phyloP scores from a whole-genome alignment of 2,797 vertebrate species.

The Betta splendens region DNA sequence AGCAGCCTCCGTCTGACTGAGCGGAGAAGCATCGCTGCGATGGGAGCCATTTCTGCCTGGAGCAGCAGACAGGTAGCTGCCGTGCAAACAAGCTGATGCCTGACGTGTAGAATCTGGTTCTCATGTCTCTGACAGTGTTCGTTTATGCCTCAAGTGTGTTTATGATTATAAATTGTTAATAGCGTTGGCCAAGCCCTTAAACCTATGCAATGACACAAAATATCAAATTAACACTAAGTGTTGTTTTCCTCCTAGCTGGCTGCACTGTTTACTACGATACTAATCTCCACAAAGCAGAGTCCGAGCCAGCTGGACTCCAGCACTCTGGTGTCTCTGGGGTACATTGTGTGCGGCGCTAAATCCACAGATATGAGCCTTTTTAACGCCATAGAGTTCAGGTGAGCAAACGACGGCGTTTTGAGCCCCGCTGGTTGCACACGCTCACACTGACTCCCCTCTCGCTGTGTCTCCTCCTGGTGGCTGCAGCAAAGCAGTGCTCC shows the following conservation, averaged over 20 bases:
- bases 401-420: conserved; percentile 21
- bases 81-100: neutral
- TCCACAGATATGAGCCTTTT: conserved; percentile 69
- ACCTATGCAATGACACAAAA: no score
- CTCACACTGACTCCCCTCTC: neutral
- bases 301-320: conserved; percentile 79
- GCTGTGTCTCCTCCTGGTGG: conserved; percentile 58
- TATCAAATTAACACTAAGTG: no score
- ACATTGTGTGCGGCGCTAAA: conserved; percentile 82
- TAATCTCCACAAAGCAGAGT: conserved; percentile 72
- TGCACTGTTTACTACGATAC: conserved; percentile 66
- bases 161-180: no score
- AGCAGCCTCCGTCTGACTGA: conserved; percentile 69
- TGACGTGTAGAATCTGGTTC: no score
- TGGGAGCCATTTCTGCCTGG: conserved; percentile 76
- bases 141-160: no score
- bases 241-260: conserved; percentile 66
- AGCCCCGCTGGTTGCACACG: neutral
- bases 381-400: conserved; percentile 84
- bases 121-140: no score
- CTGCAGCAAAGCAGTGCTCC: conserved; percentile 81
- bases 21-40: conserved; percentile 63
- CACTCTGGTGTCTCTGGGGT: conserved; percentile 79
- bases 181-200: no score
- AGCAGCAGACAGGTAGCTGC: conserved; percentile 75